Conservation (phyloP, 2,113 vertebrate species). For the Natator depressus region DNA sequence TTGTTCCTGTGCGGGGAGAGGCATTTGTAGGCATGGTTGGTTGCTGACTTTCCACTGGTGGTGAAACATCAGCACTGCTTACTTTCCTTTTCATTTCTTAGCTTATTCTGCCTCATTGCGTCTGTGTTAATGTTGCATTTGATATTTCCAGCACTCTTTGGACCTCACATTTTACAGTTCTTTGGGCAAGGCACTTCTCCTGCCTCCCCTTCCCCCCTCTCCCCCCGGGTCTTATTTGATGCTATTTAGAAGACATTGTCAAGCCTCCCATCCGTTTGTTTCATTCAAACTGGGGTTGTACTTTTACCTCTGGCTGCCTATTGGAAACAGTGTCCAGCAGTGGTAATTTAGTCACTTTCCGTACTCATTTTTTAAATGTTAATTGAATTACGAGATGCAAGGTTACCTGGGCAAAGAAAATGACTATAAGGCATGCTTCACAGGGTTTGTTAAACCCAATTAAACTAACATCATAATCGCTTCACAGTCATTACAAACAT, state of each 20-base stretch:
- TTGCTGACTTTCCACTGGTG: neutral
- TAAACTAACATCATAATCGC: neutral
- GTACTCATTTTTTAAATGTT: neutral
- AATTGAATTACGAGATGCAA: slow-evolving; percentile 8
- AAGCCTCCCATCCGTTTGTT: neutral
- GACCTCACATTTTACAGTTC: neutral
- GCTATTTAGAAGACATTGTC: neutral
- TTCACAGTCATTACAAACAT: neutral
- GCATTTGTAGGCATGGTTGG: neutral
- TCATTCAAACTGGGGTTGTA: slow-evolving; percentile 25
- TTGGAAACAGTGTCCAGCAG: neutral
- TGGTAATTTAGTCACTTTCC: neutral
- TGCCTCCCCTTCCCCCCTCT: too few species aligned
- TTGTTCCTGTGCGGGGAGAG: too few species aligned
- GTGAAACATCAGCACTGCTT: neutral
- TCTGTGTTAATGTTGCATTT: rapidly evolving
- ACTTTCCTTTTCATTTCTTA: neutral
- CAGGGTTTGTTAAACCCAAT: neutral
- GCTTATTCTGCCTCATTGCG: neutral
- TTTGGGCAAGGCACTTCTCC: neutral
- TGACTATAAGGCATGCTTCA: neutral
- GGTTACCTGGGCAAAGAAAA: neutral
- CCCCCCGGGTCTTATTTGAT: neutral
- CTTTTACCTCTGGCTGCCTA: slow-evolving; percentile 26
- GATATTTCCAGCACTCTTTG: neutral